Percentiles rank a stretch among this genome's conserved stretches.
Evolutionary conservation across 2,797 vertebrate species (phyloP).

Genomic region (Aythya fuligula): DNA sequence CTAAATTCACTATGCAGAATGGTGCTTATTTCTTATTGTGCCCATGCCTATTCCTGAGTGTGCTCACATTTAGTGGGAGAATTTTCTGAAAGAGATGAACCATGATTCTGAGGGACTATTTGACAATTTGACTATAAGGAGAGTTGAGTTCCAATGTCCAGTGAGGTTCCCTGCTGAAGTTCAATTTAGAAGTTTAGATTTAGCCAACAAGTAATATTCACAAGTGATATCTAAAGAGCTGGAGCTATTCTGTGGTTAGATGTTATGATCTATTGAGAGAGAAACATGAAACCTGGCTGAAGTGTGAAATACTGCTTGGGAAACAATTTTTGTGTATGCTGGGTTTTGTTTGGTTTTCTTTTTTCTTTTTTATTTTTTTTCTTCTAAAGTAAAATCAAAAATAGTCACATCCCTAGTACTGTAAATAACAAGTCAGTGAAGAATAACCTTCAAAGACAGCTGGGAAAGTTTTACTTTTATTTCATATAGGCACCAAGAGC

Average conservation of each 20-base stretch:
- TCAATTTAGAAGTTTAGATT: not conserved
- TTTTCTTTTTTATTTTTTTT: not conserved
- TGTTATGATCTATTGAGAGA: not conserved
- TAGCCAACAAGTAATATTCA: not conserved
- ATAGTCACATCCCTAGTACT: not conserved
- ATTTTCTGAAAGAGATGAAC: not conserved
- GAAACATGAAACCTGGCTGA: not conserved
- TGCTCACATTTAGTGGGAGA: not conserved
- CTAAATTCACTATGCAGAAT: not conserved
- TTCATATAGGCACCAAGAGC: not conserved
- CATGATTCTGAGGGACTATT: not conserved
- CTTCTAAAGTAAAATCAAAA: not conserved
- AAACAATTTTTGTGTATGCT: not conserved
- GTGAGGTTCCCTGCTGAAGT: not conserved
- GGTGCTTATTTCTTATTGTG: not conserved
- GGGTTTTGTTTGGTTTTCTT: not conserved
- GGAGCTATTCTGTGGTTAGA: not conserved
- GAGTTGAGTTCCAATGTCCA: not conserved
- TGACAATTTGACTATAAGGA: not conserved
- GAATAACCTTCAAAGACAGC: not conserved
- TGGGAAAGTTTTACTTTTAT: not conserved
- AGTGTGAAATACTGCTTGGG: not conserved
- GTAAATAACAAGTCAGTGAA: not conserved
- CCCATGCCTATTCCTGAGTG: too few species aligned
- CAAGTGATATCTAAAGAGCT: not conserved